These are phyloP conservation scores for Psylliodes chrysocephalus DNA, from an alignment of 2,888 invertebrate genomes.

Conservation along the genomic window DNA sequence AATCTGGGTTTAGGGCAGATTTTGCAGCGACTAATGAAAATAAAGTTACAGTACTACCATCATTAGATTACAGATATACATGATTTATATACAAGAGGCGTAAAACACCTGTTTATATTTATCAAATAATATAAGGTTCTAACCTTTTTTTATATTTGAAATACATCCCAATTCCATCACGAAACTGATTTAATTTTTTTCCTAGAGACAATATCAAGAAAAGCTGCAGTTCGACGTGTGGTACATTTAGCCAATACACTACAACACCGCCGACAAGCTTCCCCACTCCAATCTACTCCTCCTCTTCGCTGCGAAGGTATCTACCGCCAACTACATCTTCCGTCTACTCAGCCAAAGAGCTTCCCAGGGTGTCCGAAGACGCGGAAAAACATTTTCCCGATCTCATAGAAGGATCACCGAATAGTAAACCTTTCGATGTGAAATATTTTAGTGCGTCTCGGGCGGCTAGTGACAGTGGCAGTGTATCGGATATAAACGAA, in stretches of 20 bases:
- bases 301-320: slow-evolving; percentile 25
- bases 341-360: slow-evolving; percentile 50
- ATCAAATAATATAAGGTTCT: no score
- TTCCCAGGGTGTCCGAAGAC: slow-evolving; percentile 55
- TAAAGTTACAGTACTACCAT: no score
- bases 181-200: slow-evolving; percentile 49
- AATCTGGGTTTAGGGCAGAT: no score
- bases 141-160: no score
- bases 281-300: slow-evolving; percentile 55
- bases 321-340: slow-evolving; percentile 19
- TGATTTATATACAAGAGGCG: no score
- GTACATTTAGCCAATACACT: slow-evolving; percentile 59
- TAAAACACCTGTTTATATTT: no score
- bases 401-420: slow-evolving; percentile 59
- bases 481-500: slow-evolving; percentile 60
- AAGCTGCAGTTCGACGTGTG: slow-evolving; percentile 62
- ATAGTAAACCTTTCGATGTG: slow-evolving; percentile 38
- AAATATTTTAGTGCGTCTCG: slow-evolving; percentile 27
- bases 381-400: slow-evolving; percentile 59
- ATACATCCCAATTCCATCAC: no score
- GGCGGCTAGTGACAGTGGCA: slow-evolving; percentile 59
- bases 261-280: slow-evolving; percentile 60
- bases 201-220: slow-evolving; percentile 64
- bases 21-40: no score
- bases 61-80: no score